A percentile compares a stretch with the other conserved stretches of the same genome.
These are phyloP conservation scores for Propithecus deckenii DNA, from an alignment of 2,797 vertebrate species.

Conservation along the genomic window DNA sequence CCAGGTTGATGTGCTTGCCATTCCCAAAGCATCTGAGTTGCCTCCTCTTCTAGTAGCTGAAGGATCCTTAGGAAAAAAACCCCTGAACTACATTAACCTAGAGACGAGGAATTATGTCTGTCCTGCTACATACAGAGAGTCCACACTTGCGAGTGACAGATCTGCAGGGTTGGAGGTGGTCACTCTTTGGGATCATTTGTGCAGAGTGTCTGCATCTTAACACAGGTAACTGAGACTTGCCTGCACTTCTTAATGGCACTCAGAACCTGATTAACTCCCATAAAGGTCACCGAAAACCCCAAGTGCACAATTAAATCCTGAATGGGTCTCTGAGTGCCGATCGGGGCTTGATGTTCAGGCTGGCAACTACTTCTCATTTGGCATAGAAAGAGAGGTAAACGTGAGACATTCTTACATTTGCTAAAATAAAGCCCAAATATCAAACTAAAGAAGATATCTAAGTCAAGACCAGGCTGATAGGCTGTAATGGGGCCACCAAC, in stretches of 20 bases:
- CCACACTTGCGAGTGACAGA: rapidly evolving
- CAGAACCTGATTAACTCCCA: neutral
- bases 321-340: neutral
- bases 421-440: neutral
- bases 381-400: neutral
- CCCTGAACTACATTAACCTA: neutral
- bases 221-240: too few species aligned
- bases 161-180: neutral
- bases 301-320: neutral
- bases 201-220: neutral
- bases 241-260: neutral
- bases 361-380: conserved; percentile 28
- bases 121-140: neutral
- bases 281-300: neutral
- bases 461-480: neutral
- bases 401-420: neutral
- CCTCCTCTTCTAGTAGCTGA: neutral
- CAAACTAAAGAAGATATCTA: neutral
- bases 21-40: neutral
- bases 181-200: neutral
- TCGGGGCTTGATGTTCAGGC: neutral
- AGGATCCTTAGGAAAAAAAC: neutral
- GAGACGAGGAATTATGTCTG: neutral
- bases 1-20: neutral
- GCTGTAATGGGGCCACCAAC: rapidly evolving